phyloP scores from a whole-genome alignment of 2,113 vertebrate species.

The Speoplatyrhinus poulsoni region DNA sequence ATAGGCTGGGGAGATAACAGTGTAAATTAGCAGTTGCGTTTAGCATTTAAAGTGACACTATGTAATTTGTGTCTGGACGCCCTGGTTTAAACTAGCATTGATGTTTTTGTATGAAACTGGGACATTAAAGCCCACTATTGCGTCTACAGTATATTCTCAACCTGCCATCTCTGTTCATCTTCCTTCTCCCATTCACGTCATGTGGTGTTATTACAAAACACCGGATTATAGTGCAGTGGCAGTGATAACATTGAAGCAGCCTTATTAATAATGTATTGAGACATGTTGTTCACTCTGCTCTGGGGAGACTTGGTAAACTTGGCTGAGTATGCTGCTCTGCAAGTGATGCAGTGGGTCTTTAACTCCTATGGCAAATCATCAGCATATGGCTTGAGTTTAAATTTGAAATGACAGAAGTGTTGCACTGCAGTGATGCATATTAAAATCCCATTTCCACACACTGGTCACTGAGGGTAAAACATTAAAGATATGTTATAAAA shows the following conservation, averaged over 20 bases:
- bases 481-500: too few species aligned
- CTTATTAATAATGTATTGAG: constrained; percentile 40
- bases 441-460: too few species aligned
- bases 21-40: not conserved
- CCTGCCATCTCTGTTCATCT: too few species aligned
- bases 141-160: too few species aligned
- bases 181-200: too few species aligned
- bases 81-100: too few species aligned
- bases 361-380: constrained; percentile 2
- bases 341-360: constrained; percentile 9
- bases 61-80: too few species aligned
- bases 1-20: not conserved
- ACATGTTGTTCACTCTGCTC: constrained; percentile 30
- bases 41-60: too few species aligned
- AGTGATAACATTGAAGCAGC: constrained; percentile 12
- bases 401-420: not conserved
- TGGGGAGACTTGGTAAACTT: constrained; percentile 29
- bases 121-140: too few species aligned
- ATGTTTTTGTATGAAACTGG: too few species aligned
- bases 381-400: not conserved
- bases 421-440: not conserved
- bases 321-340: constrained; percentile 9
- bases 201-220: too few species aligned
- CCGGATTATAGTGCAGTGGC: not conserved
- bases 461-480: too few species aligned